Base-by-base conservation (phyloP, 2,113 vertebrate genomes). In the Tetraodon nigroviridis region DNA sequence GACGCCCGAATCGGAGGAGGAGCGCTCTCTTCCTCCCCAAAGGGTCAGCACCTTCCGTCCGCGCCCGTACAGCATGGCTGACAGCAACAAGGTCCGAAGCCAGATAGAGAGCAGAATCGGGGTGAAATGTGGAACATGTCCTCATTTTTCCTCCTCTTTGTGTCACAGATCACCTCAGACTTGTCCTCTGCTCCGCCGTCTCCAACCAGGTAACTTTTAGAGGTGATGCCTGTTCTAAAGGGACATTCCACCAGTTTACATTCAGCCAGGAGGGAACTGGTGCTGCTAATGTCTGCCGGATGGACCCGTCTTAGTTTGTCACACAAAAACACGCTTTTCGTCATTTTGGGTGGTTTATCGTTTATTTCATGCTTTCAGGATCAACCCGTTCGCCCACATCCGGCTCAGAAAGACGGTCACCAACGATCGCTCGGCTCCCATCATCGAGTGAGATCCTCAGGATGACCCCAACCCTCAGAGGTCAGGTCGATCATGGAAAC, bases 371-470 rank as follows among this genome's bases (percentile, higher is more conserved):
- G 22, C n/a, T 75, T 74, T 29, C 44, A 93, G 92, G 82, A 69
- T 64, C 49, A 93, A 93, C 67, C 92, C 92, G 0, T 93, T 93
- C 45, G 89, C 92, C 18, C 92, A 93, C 45, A 62, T 93, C 40
- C 88, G 89, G 16, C 92, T 93, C 74, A 90, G 90, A 85, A 91
- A 86, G 75, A 93, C 92, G 0, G 87, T 93, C 73, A 93, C 92
- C 67, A 93, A 93, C 10, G 92, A 93, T 70, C 91, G 92, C 64
- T 93, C 92, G 0, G 92, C 92, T 44, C 92, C 92, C 7, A 85
- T 92, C 67, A 92, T 93, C 40, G 87, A 93, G 77, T 92, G 84
- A 89, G 67, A 17, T 21, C 14, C 63, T 50, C 40, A 47, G 21
- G 56, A 18, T 54, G 44, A 49, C 51, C 61, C 45, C n/a, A 52